Evolutionary conservation across 1,140 invertebrate species (phyloP).

Genomic region (Drosophila oshimai): DNA sequence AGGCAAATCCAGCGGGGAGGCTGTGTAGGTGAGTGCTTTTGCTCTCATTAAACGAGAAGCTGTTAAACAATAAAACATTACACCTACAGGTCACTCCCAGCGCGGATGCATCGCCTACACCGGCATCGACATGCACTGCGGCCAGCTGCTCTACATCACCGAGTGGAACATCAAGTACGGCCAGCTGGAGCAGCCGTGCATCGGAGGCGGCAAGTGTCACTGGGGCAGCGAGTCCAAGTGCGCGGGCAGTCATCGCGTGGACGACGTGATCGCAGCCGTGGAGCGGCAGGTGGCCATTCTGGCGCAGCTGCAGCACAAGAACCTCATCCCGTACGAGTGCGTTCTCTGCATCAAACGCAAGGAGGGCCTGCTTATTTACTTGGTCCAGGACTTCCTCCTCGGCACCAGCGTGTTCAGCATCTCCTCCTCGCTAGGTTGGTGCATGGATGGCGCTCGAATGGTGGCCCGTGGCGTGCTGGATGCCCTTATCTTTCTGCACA

Average conservation of each 20-base stretch:
- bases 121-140: slow-evolving; percentile 87
- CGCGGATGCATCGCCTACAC: slow-evolving; percentile 87
- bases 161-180: slow-evolving; percentile 88
- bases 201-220: slow-evolving; percentile 61
- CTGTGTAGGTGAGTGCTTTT: slow-evolving; percentile 63
- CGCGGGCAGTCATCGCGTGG: slow-evolving; percentile 67
- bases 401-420: slow-evolving; percentile 78
- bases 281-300: slow-evolving; percentile 89
- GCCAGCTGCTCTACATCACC: slow-evolving; percentile 87
- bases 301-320: slow-evolving; percentile 87
- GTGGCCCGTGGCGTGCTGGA: slow-evolving; percentile 87
- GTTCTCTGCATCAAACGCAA: slow-evolving; percentile 86
- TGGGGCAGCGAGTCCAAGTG: slow-evolving; percentile 70
- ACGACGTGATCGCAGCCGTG: slow-evolving; percentile 84
- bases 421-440: slow-evolving; percentile 75
- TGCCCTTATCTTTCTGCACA: slow-evolving; percentile 88
- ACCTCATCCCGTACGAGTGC: slow-evolving; percentile 89
- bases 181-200: slow-evolving; percentile 69
- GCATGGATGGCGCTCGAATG: slow-evolving; percentile 74
- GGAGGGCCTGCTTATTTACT: slow-evolving; percentile 85
- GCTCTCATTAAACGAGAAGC: not conserved
- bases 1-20: slow-evolving; percentile 71
- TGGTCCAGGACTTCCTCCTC: slow-evolving; percentile 88
- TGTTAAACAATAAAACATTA: not conserved
- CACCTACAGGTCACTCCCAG: slow-evolving; percentile 84